Evolutionary conservation across 1,140 invertebrate genomes (phyloP).

Genomic region (Akabosia matsudoensis): DNA sequence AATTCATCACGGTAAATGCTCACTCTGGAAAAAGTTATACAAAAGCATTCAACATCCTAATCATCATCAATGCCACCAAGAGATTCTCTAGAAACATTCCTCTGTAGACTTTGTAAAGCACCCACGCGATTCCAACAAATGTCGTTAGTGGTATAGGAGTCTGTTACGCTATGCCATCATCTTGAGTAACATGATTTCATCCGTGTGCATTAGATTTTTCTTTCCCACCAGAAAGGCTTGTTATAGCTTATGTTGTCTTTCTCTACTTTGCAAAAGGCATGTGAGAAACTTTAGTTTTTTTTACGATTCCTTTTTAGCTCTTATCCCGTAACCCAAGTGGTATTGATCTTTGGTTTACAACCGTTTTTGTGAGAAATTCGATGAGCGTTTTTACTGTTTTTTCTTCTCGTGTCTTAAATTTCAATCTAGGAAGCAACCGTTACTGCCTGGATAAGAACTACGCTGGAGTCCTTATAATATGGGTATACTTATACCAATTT

Average conservation of each 20-base stretch:
- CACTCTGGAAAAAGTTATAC: not conserved
- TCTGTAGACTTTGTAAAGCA: too few relatives aligned
- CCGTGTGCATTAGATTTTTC: too few relatives aligned
- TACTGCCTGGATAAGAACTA: constrained; percentile 86
- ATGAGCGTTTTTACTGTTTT: not conserved
- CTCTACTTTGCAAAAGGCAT: too few relatives aligned
- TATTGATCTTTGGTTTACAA: constrained; percentile 5
- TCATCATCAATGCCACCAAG: not conserved
- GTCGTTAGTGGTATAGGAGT: too few relatives aligned
- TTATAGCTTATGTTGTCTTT: too few relatives aligned
- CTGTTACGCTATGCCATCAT: too few relatives aligned
- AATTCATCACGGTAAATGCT: not conserved
- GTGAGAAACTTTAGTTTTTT: too few relatives aligned
- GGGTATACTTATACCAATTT: constrained; percentile 52
- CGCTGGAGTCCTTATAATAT: constrained; percentile 79
- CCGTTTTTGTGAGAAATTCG: not conserved
- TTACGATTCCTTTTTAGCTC: not conserved
- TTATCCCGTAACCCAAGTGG: not conserved
- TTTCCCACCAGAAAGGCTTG: too few relatives aligned
- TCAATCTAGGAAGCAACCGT: constrained; percentile 58
- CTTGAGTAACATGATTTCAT: too few relatives aligned
- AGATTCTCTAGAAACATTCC: too few relatives aligned
- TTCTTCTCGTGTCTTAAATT: not conserved
- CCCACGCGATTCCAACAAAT: too few relatives aligned
- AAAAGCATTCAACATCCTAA: not conserved